phyloP scores from a whole-genome alignment of 2,888 invertebrate species.

The Pseudococcus viburni region DNA sequence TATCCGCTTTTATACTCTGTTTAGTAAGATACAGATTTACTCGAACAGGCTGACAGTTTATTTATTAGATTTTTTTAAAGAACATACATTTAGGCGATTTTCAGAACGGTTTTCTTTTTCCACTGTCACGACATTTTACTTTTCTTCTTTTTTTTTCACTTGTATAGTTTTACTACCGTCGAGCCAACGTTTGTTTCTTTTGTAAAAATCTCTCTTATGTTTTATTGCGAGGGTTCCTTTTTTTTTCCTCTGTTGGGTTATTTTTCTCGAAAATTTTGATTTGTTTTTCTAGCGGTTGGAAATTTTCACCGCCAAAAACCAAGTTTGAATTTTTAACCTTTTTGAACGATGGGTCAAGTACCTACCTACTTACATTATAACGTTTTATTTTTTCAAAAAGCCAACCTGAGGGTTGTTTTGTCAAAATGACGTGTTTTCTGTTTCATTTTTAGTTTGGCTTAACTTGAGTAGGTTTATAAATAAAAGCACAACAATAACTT shows the following conservation, averaged over 20 bases:
- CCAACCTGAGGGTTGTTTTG: neutral
- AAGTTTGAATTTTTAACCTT: neutral
- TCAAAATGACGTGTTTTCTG: neutral
- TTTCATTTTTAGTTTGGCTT: too few species aligned
- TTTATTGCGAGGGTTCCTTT: neutral
- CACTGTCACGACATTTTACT: conserved; percentile 56
- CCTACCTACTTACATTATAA: neutral
- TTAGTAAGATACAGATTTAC: conserved; percentile 52
- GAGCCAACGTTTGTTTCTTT: conserved; percentile 29
- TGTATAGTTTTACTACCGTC: conserved; percentile 6
- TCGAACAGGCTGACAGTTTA: conserved; percentile 51
- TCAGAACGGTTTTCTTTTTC: conserved; percentile 43
- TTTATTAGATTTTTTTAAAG: conserved; percentile 56
- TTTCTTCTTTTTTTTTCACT: conserved; percentile 4
- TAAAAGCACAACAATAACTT: too few species aligned
- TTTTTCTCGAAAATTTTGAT: conserved; percentile 8
- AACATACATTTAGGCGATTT: conserved; percentile 58
- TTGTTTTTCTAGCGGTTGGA: neutral
- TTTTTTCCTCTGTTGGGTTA: neutral
- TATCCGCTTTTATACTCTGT: conserved; percentile 53
- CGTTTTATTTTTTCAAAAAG: neutral
- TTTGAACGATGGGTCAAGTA: neutral
- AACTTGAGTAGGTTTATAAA: too few species aligned
- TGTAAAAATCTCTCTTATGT: conserved; percentile 36
- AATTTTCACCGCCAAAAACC: neutral